Evolutionary conservation across 2,113 vertebrate genomes (phyloP), one percentile per base, ranked within the genome.

Genomic region (Lontra canadensis): DNA sequence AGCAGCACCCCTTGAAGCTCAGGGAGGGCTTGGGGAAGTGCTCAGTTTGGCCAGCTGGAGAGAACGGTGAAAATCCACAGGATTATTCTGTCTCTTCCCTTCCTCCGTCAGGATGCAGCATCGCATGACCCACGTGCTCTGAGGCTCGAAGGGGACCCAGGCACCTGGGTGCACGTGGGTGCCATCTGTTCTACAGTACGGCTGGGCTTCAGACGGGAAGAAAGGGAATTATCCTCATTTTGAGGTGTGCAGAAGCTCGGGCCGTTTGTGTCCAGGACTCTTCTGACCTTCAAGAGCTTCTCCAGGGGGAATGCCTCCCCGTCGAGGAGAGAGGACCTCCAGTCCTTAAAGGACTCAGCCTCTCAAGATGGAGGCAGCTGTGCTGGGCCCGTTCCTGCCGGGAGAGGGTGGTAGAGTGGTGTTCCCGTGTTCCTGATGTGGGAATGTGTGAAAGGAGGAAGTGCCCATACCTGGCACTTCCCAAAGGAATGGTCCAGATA

Each of bases 101-200:
- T 55, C 52, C 7, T 20, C 26, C 2, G 1, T 2, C 4, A 3
- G 5, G 26, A 69, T 61, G 49, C 29, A 8, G 67, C 87, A 36
- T 49, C 18, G 47, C 39, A 14, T 0, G 12, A 49, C 34, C 31
- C 31, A 4, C 0, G 5, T 17, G 55, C 29, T 17, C 36, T n/a
- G 69, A 29, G 63, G 63, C 23, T 63, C 4, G 26, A 20, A 18
- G 74, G 13, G 39, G 61, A 23, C 3, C 1, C 4, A 25, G 44
- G 25, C 44, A 17, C 71, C 0, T 2, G 5, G 23, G 65, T 0
- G 12, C 31, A 8, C 8, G 0, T 1, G 20, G n/a, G 52, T 1
- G 10, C 47, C 5, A 1, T 31, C 8, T 17, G 12, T 25, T 49
- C 61, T 63, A 23, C 20, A 31, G 18, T 3, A 1, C 3, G 0